Conservation (phyloP, 1,140 invertebrate species). For the Matsumurasca onukii region DNA sequence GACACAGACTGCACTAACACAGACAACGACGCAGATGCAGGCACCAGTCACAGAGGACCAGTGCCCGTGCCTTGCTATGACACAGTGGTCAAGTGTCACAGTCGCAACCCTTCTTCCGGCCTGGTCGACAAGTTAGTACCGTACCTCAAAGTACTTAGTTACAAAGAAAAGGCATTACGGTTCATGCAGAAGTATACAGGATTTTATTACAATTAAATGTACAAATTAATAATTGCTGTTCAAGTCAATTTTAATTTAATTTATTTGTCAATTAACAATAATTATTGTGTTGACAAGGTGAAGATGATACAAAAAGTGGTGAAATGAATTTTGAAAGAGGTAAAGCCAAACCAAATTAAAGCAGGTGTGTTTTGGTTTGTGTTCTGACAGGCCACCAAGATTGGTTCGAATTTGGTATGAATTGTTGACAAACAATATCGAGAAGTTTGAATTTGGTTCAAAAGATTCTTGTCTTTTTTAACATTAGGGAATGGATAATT, state of each 20-base stretch:
- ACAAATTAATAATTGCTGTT: neutral
- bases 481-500: too few relatives aligned
- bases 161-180: slow-evolving; percentile 1
- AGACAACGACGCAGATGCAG: slow-evolving; percentile 24
- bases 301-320: too few relatives aligned
- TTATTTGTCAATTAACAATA: too few relatives aligned
- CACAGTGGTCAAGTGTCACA: slow-evolving; percentile 69
- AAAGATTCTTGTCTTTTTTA: too few relatives aligned
- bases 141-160: neutral
- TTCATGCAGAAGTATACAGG: neutral
- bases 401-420: too few relatives aligned
- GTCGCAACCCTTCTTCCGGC: slow-evolving; percentile 67
- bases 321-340: too few relatives aligned
- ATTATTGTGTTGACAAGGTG: too few relatives aligned
- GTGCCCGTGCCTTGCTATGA: slow-evolving; percentile 48
- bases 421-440: too few relatives aligned
- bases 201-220: neutral
- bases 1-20: slow-evolving; percentile 50
- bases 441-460: too few relatives aligned
- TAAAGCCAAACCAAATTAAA: too few relatives aligned
- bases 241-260: slow-evolving; percentile 2
- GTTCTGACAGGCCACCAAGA: too few relatives aligned
- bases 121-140: slow-evolving; percentile 63
- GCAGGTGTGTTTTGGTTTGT: too few relatives aligned
- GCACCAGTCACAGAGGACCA: slow-evolving; percentile 46